Evolutionary conservation across 2,113 vertebrate species (phyloP).

Genomic region (Toxotes jaculatrix): DNA sequence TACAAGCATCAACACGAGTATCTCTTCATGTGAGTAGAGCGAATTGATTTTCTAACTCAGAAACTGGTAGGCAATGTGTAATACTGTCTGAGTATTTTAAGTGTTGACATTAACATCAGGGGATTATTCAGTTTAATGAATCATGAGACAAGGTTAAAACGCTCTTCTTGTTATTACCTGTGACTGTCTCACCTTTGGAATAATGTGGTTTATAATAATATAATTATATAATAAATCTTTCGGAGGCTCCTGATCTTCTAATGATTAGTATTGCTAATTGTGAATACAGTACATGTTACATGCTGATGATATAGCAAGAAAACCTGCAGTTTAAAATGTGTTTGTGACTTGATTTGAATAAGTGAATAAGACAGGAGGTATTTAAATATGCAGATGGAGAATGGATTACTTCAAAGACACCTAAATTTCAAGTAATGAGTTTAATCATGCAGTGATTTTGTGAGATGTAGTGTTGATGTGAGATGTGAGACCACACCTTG

Average conservation of each 20-base stretch:
- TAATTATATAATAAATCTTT: not conserved
- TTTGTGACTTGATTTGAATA: too few species aligned
- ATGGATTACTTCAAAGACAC: not conserved
- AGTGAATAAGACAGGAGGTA: too few species aligned
- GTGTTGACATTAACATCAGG: not conserved
- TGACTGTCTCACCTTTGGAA: not conserved
- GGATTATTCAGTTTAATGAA: not conserved
- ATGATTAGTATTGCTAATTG: not conserved
- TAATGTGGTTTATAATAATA: not conserved
- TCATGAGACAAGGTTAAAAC: not conserved
- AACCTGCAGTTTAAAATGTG: not conserved
- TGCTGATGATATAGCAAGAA: not conserved
- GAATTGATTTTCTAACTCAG: not conserved
- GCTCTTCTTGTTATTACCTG: not conserved
- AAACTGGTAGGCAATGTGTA: too few species aligned
- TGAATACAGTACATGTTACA: not conserved
- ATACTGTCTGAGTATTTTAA: not conserved
- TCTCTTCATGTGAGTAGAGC: not conserved
- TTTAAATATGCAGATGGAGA: not conserved
- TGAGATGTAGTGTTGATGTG: not conserved
- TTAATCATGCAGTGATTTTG: not conserved
- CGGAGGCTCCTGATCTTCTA: not conserved
- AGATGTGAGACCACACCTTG: conserved; percentile 86
- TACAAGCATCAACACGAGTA: not conserved
- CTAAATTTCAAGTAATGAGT: not conserved